Percentiles rank a stretch among this genome's conserved stretches.
Evolutionary conservation across 2,797 vertebrate genomes (phyloP).

Genomic region (Scyliorhinus canicula): DNA sequence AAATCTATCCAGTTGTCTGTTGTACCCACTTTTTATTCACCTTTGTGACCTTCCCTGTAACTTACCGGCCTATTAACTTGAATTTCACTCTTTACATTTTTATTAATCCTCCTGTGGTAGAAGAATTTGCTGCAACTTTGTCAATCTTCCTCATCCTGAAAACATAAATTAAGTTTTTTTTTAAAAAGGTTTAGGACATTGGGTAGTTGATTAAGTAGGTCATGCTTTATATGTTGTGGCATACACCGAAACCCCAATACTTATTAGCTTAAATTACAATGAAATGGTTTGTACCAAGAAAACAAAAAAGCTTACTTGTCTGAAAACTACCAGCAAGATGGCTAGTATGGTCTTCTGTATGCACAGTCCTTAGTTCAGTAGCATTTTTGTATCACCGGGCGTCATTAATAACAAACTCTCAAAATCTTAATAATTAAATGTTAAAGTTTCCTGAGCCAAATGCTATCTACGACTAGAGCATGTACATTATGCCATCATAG

Average conservation of each 20-base stretch:
- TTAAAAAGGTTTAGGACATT: neutral
- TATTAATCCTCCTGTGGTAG: no score
- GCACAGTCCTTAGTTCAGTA: neutral
- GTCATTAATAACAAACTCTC: neutral
- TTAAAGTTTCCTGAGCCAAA: neutral
- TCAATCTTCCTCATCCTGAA: neutral
- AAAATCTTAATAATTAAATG: neutral
- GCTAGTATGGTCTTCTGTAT: neutral
- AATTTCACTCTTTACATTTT: neutral
- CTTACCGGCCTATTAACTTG: neutral
- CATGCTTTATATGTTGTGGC: neutral
- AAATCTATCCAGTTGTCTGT: neutral
- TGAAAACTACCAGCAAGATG: neutral
- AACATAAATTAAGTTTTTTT: neutral
- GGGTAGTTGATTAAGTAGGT: neutral
- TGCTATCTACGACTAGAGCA: neutral
- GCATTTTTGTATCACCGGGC: neutral
- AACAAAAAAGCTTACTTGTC: neutral
- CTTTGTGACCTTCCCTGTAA: neutral
- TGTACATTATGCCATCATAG: neutral
- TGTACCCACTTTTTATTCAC: neutral
- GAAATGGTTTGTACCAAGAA: neutral
- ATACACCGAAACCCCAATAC: neutral
- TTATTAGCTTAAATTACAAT: neutral
- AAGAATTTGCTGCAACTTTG: conserved; percentile 12